phyloP scores from a whole-genome alignment of 1,140 invertebrate genomes.

The Calosoma granatense region DNA sequence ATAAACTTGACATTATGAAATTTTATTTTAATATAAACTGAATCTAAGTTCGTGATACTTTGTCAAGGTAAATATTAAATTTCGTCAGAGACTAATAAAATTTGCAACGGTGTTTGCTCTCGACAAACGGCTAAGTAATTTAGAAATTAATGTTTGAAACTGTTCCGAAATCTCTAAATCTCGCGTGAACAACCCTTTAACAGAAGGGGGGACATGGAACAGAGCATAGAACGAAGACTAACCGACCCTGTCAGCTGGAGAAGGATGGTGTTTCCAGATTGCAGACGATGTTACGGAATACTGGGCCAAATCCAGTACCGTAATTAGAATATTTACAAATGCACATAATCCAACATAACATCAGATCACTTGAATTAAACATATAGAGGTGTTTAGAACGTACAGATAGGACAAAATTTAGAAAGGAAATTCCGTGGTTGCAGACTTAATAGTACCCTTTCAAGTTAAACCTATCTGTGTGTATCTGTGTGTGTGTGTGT shows the following conservation, averaged over 20 bases:
- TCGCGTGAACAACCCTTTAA: neutral
- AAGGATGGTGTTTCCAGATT: too few relatives aligned
- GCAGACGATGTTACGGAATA: too few relatives aligned
- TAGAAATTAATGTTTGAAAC: slow-evolving; percentile 5
- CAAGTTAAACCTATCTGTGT: too few relatives aligned
- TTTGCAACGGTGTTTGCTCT: neutral
- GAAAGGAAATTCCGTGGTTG: neutral
- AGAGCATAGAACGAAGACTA: too few relatives aligned
- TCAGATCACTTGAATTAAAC: too few relatives aligned
- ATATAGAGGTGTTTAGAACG: too few relatives aligned
- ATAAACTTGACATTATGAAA: neutral
- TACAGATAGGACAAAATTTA: neutral
- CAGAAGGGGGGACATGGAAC: neutral
- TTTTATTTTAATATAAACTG: neutral
- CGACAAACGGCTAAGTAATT: neutral
- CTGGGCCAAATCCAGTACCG: too few relatives aligned
- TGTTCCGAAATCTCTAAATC: neutral
- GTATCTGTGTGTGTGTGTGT: too few relatives aligned
- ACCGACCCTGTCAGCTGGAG: too few relatives aligned
- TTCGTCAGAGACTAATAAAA: neutral
- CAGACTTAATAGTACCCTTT: neutral
- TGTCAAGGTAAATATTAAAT: slow-evolving; percentile 4
- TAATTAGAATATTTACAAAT: too few relatives aligned
- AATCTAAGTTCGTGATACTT: neutral
- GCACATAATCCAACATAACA: too few relatives aligned